Evolutionary conservation across 1,140 invertebrate genomes (phyloP).

Genomic region (Pollicipes pollicipes): DNA sequence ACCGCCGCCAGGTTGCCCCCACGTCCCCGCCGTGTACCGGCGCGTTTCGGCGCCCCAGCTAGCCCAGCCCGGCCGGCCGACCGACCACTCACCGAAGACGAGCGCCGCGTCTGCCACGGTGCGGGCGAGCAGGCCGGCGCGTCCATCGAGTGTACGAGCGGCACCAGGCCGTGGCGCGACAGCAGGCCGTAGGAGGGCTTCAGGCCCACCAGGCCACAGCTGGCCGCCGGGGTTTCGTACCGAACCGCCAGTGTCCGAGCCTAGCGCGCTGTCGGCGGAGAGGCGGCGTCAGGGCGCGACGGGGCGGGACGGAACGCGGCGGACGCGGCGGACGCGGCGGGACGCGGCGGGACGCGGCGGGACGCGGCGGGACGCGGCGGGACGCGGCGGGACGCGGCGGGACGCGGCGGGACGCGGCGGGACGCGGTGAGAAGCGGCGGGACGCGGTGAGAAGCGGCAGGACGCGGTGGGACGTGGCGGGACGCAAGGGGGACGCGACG

Average conservation of each 20-base stretch:
- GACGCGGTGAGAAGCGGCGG: no score
- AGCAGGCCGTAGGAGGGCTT: constrained; percentile 92
- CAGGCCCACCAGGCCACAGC: constrained; percentile 83
- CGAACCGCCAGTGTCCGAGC: constrained; percentile 95
- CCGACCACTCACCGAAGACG: constrained; percentile 36
- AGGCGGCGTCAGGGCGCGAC: no score
- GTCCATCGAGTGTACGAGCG: constrained; percentile 93
- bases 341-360: no score
- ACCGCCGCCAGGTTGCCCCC: no score
- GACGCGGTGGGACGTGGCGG: no score
- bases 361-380: no score
- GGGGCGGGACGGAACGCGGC: no score
- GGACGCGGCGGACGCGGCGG: constrained; percentile 17
- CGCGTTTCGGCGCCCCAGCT: constrained; percentile 11
- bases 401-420: no score
- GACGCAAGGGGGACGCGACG: no score
- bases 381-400: no score
- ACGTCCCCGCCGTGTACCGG: constrained; percentile 7
- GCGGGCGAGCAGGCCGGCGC: constrained; percentile 68
- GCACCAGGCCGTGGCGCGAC: constrained; percentile 84
- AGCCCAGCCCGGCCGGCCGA: no score
- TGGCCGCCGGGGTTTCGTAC: constrained; percentile 85
- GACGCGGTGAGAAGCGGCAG: no score
- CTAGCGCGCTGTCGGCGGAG: constrained; percentile 68
- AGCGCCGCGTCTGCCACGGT: constrained; percentile 53